Evolutionary conservation across 2,797 vertebrate species (phyloP).

Genomic region (Diplodus puntazzo): DNA sequence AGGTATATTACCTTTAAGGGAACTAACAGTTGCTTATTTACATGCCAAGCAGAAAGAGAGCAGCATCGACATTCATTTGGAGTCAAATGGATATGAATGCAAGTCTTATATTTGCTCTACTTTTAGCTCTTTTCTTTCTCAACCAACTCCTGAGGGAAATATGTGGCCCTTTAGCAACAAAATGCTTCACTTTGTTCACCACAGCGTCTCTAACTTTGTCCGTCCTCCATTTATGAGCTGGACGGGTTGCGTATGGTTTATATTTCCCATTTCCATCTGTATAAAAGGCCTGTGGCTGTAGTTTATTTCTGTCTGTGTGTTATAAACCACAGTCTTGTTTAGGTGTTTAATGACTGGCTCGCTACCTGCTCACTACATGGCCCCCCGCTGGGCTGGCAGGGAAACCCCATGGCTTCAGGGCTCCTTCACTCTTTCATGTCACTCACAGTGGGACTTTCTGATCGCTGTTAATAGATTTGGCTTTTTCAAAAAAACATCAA

Average conservation of each 20-base stretch:
- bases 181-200: not conserved
- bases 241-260: not conserved
- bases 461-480: constrained; percentile 20
- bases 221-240: not conserved
- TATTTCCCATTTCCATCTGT: not conserved
- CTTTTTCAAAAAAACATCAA: not conserved
- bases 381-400: constrained; percentile 24
- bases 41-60: not conserved
- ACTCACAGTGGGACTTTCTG: constrained; percentile 25
- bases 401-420: constrained; percentile 18
- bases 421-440: constrained; percentile 28
- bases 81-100: no score
- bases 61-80: not conserved
- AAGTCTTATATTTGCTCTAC: not conserved
- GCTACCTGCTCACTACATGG: constrained; percentile 36
- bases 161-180: not conserved
- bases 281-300: not conserved
- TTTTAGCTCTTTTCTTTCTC: not conserved
- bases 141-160: not conserved
- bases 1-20: no score
- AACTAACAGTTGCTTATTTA: not conserved
- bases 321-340: constrained; percentile 12
- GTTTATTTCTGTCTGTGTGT: not conserved
- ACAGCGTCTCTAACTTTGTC: not conserved
- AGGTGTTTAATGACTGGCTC: constrained; percentile 37